phyloP scores from a whole-genome alignment of 2,113 vertebrate genomes.

The Aegotheles bennettii region DNA sequence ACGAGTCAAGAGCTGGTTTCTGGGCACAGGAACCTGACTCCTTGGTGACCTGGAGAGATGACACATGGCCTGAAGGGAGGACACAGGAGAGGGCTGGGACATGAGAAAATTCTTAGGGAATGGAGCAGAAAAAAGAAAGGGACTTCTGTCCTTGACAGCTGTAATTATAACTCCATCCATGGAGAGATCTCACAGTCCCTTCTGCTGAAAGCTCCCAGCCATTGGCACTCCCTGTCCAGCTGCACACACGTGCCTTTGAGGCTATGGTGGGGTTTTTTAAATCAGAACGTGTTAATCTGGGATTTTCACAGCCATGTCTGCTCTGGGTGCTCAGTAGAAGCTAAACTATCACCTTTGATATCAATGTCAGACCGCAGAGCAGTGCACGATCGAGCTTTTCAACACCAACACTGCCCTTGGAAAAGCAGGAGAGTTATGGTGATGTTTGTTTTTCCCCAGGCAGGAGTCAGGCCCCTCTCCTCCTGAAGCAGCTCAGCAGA shows the following conservation, averaged over 20 bases:
- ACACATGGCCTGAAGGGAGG: not conserved
- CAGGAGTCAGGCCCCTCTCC: not conserved
- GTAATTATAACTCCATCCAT: not conserved
- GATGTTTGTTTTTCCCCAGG: not conserved
- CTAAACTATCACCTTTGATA: not conserved
- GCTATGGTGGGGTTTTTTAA: not conserved
- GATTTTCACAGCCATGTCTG: not conserved
- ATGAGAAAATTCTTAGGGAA: not conserved
- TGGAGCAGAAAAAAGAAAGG: not conserved
- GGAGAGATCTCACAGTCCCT: not conserved
- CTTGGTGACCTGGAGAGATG: not conserved
- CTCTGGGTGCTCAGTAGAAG: not conserved
- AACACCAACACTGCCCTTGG: not conserved
- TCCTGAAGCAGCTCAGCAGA: not conserved
- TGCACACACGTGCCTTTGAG: not conserved
- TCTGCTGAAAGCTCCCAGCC: not conserved
- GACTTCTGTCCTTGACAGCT: not conserved
- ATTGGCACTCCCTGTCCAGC: not conserved
- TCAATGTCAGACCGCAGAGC: rapidly evolving
- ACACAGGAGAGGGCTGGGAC: not conserved
- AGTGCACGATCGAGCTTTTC: not conserved
- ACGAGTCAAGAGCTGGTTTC: not conserved
- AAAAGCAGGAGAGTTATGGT: rapidly evolving
- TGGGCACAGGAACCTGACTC: not conserved
- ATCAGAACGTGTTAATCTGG: not conserved